Conservation (phyloP, 2,113 vertebrate genomes). For the Neolamprologus sp. region DNA sequence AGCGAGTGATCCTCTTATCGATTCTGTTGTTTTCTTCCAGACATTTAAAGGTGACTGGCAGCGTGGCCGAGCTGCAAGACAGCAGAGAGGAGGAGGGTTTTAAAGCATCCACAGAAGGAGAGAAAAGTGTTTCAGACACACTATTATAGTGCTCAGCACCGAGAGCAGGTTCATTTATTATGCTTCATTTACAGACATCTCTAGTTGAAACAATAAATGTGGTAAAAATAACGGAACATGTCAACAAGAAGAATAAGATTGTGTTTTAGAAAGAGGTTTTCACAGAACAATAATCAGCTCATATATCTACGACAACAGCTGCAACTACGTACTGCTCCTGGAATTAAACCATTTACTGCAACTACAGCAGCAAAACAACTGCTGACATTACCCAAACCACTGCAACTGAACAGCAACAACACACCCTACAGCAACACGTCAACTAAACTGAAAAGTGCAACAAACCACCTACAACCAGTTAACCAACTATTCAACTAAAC, state of each 20-base stretch:
- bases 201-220: background rate
- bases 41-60: constrained; percentile 94
- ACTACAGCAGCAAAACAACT: background rate
- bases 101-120: background rate
- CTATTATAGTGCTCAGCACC: background rate
- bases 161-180: background rate
- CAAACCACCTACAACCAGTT: background rate
- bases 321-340: background rate
- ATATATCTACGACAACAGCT: background rate
- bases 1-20: constrained; percentile 91
- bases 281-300: background rate
- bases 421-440: background rate
- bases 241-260: background rate
- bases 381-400: background rate
- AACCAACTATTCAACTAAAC: background rate
- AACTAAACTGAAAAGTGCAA: background rate
- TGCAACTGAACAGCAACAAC: background rate
- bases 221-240: background rate
- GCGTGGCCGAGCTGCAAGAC: constrained; percentile 84
- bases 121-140: background rate
- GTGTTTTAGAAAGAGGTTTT: background rate
- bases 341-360: background rate
- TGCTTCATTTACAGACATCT: background rate
- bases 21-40: constrained; percentile 93
- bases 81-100: background rate